Conservation (phyloP, 2,113 vertebrate species). For the Aythya baeri region DNA sequence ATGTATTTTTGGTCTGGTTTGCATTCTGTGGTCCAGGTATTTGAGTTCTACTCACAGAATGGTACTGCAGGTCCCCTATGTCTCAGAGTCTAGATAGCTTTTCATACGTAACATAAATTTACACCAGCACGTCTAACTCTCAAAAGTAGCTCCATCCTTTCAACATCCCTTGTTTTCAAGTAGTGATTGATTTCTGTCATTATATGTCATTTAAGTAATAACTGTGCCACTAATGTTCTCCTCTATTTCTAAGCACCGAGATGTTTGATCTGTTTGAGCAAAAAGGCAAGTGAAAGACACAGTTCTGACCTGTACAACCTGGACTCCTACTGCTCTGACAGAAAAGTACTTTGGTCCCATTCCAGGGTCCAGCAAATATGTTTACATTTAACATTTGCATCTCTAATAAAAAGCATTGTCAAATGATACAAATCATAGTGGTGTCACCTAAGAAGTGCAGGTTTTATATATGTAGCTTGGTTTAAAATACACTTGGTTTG, state of each 20-base stretch:
- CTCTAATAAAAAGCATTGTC: background rate
- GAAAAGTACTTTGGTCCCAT: background rate
- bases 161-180: background rate
- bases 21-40: background rate
- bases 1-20: background rate
- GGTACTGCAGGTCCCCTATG: background rate
- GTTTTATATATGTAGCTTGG: background rate
- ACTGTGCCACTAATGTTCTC: background rate
- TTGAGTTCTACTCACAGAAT: background rate
- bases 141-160: background rate
- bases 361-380: background rate
- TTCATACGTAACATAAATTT: background rate
- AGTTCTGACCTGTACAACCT: background rate
- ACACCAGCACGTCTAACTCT: background rate
- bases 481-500: background rate
- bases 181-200: background rate
- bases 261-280: background rate
- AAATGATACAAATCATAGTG: rapidly evolving
- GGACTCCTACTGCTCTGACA: background rate
- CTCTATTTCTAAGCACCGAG: background rate
- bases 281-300: background rate
- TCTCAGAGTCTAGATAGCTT: background rate
- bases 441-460: background rate
- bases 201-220: background rate
- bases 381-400: background rate